Conservation (phyloP, 2,888 invertebrate species). For the Cryptus viduatorius region DNA sequence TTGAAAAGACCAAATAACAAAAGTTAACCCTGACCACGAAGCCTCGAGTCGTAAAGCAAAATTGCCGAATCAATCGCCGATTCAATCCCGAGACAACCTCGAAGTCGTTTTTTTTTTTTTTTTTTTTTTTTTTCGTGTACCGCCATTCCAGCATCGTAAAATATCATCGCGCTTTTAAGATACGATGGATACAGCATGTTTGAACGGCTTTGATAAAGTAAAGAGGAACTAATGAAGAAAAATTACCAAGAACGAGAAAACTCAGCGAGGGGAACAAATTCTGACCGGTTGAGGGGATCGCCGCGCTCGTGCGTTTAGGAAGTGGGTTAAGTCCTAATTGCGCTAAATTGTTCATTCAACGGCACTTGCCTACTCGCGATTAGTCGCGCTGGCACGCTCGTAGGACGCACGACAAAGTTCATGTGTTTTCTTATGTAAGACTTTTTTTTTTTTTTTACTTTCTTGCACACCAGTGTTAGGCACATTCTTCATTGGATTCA, state of each 20-base stretch:
- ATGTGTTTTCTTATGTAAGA: slow-evolving; percentile 35
- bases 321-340: slow-evolving; percentile 82
- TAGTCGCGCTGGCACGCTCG: slow-evolving; percentile 63
- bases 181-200: neutral
- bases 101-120: neutral
- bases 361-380: slow-evolving; percentile 79
- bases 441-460: slow-evolving; percentile 21
- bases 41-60: slow-evolving; percentile 17
- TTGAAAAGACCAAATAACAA: neutral
- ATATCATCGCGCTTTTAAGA: neutral
- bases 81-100: neutral
- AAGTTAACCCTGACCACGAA: slow-evolving; percentile 7
- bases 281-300: slow-evolving; percentile 42
- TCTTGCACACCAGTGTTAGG: slow-evolving; percentile 1
- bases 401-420: slow-evolving; percentile 28
- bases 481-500: slow-evolving; percentile 4
- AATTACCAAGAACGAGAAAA: slow-evolving; percentile 18
- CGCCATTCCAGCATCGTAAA: neutral
- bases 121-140: neutral
- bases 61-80: slow-evolving; percentile 41
- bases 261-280: slow-evolving; percentile 50
- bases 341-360: slow-evolving; percentile 81
- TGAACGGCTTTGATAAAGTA: neutral
- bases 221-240: slow-evolving; percentile 33
- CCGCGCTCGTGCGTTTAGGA: slow-evolving; percentile 71